A percentile compares a stretch with the other conserved stretches of the same genome.
Conservation (phyloP, 2,797 vertebrate species). For the Calcarius lapponicus region DNA sequence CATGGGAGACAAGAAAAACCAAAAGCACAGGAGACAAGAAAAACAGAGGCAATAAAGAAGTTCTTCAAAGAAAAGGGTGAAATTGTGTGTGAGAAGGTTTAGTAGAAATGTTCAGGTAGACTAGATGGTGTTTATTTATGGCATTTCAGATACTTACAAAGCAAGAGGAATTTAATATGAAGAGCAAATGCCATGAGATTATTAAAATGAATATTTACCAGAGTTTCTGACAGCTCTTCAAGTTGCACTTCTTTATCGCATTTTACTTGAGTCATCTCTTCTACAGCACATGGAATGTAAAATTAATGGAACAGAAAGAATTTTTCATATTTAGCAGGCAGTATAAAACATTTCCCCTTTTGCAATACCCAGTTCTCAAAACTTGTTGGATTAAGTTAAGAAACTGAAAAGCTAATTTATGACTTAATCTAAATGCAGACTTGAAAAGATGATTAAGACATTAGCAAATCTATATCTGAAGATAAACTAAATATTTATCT, state of each 20-base stretch:
- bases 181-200: background rate
- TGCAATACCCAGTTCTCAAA: background rate
- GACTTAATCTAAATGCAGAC: background rate
- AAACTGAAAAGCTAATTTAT: background rate
- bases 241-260: constrained; percentile 82
- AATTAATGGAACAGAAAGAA: background rate
- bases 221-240: constrained; percentile 75
- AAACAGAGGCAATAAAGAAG: background rate
- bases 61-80: background rate
- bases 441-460: background rate
- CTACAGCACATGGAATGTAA: constrained; percentile 74
- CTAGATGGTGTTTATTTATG: background rate
- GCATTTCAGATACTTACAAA: background rate
- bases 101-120: background rate
- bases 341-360: background rate
- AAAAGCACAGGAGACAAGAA: background rate
- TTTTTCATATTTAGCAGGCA: background rate
- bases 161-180: background rate
- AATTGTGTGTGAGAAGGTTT: background rate
- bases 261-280: constrained; percentile 76
- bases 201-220: constrained; percentile 77
- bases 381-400: background rate
- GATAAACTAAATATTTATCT: background rate
- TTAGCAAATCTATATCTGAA: background rate
- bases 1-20: too few species aligned